Percentiles rank a stretch among this genome's conserved stretches.
These are phyloP conservation scores for Catagonus wagneri DNA, from an alignment of 2,113 vertebrate genomes.

Conservation along the genomic window DNA sequence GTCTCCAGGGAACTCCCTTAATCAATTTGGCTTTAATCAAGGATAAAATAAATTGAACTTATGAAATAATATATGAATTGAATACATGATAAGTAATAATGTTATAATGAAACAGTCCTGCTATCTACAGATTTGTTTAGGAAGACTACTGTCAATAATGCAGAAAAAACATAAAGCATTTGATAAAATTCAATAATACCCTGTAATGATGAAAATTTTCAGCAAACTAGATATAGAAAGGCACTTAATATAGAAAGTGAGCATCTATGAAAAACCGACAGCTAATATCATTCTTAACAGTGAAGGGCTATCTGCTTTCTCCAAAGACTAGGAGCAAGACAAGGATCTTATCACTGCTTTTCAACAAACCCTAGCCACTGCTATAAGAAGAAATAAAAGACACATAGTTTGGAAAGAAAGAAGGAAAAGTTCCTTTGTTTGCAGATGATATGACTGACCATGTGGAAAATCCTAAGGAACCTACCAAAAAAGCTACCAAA, in stretches of 20 bases:
- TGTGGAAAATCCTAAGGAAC: not conserved
- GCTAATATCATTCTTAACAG: not conserved
- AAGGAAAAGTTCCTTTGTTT: not conserved
- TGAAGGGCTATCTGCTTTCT: not conserved
- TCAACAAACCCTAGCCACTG: not conserved
- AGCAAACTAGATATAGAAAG: slow-evolving; percentile 7
- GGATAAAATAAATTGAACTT: not conserved
- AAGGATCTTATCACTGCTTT: not conserved
- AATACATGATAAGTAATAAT: not conserved
- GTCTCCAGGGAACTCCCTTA: not conserved
- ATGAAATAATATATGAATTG: slow-evolving; percentile 10
- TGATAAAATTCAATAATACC: slow-evolving; percentile 46
- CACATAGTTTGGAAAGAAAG: not conserved
- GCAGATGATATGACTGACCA: not conserved
- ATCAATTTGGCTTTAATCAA: slow-evolving; percentile 23
- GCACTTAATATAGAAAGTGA: not conserved
- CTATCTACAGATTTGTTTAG: not conserved
- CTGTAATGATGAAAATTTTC: slow-evolving; percentile 35
- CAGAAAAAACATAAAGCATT: slow-evolving; percentile 29
- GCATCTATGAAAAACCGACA: not conserved
- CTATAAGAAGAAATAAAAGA: not conserved
- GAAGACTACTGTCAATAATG: not conserved
- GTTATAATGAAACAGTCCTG: slow-evolving; percentile 1
- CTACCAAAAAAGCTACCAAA: not conserved
- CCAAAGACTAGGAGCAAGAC: not conserved